Evolutionary conservation across 2,797 vertebrate genomes (phyloP).

Genomic region (Megaceryle alcyon): DNA sequence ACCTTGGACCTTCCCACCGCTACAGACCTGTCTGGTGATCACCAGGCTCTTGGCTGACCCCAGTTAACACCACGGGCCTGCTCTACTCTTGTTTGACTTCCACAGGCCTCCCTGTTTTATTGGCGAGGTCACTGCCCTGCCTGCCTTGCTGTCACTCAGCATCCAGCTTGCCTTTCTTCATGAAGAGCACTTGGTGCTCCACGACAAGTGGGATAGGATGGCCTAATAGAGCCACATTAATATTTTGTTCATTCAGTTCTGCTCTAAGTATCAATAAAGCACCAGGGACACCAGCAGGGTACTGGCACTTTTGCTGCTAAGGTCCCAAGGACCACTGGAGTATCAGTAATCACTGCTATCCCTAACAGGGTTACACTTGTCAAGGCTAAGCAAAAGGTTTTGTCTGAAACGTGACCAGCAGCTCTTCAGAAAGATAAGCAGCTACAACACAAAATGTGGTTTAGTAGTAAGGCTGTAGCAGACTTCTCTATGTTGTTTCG

Average conservation of each 20-base stretch:
- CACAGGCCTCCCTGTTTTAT: fast-evolving
- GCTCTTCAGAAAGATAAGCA: background rate
- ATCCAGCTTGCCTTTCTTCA: background rate
- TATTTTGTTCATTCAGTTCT: background rate
- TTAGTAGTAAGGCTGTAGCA: background rate
- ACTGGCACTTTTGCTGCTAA: background rate
- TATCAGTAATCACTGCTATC: background rate
- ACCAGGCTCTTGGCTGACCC: background rate
- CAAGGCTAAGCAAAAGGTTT: background rate
- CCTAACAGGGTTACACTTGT: background rate
- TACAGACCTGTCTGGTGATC: background rate
- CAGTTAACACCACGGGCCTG: background rate
- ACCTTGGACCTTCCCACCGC: background rate
- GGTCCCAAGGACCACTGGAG: background rate
- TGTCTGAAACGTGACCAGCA: background rate
- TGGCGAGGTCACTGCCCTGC: background rate
- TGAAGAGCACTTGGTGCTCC: background rate
- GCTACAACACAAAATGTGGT: background rate
- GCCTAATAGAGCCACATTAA: background rate
- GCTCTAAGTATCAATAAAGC: background rate
- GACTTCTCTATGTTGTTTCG: background rate
- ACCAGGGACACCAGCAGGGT: background rate
- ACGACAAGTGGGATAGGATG: background rate
- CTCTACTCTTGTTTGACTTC: background rate
- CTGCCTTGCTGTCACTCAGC: background rate